phyloP scores from a whole-genome alignment of 2,888 invertebrate genomes.

The Cephus sareptanus region DNA sequence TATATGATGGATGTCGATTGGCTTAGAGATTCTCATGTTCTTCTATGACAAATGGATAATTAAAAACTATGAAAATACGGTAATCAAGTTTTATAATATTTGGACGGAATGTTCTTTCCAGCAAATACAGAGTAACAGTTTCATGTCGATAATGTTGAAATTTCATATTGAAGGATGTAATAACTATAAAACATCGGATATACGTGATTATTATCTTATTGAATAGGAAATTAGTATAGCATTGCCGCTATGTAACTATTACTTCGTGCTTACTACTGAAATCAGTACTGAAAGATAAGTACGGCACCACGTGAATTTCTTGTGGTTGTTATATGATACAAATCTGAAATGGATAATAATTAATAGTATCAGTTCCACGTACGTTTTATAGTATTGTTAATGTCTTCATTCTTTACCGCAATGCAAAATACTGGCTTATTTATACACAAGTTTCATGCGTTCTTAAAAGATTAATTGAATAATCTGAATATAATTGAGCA shows the following conservation, averaged over 20 bases:
- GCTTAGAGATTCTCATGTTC: not conserved
- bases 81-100: not conserved
- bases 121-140: not conserved
- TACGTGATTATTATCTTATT: not conserved
- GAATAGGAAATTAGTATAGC: not conserved
- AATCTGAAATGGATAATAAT: not conserved
- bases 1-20: not conserved
- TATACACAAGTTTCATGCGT: not conserved
- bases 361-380: not conserved
- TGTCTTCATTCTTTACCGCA: not conserved
- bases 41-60: not conserved
- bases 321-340: not conserved
- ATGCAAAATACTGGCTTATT: not conserved
- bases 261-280: not conserved
- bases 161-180: not conserved
- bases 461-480: conserved; percentile 11
- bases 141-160: not conserved
- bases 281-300: not conserved
- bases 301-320: not conserved
- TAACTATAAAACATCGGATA: not conserved
- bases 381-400: not conserved
- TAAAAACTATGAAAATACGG: not conserved
- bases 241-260: not conserved
- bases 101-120: not conserved
- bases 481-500: conserved; percentile 18